A percentile compares a stretch with the other conserved stretches of the same genome.
phyloP scores from a whole-genome alignment of 2,888 invertebrate genomes.

The Leistus spinibarbis region DNA sequence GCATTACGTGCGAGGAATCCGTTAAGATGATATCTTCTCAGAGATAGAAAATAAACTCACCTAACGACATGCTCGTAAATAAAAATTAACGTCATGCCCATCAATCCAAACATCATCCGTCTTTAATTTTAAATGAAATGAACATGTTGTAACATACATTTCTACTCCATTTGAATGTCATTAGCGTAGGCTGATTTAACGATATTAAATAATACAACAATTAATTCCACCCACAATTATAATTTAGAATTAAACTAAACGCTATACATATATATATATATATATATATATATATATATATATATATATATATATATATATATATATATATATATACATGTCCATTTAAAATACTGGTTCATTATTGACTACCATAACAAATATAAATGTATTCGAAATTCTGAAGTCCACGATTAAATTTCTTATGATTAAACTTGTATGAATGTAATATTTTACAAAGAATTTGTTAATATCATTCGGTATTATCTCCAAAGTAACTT shows the following conservation, averaged over 20 bases:
- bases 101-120: neutral
- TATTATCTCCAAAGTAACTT: too few relatives aligned
- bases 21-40: conserved; percentile 22
- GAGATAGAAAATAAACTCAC: conserved; percentile 1
- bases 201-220: conserved; percentile 17
- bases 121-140: conserved; percentile 20
- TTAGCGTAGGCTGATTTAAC: conserved; percentile 15
- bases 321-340: too few relatives aligned
- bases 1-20: conserved; percentile 32
- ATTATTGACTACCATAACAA: too few relatives aligned
- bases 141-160: neutral
- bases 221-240: conserved; percentile 27
- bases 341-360: too few relatives aligned
- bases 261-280: neutral
- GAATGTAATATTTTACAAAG: too few relatives aligned
- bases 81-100: conserved; percentile 21
- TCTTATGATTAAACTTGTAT: too few relatives aligned
- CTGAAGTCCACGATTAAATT: too few relatives aligned
- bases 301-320: too few relatives aligned
- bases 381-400: too few relatives aligned
- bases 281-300: too few relatives aligned
- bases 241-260: conserved; percentile 1
- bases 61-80: neutral
- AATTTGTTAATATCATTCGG: too few relatives aligned
- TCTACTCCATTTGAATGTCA: neutral